Conservation (phyloP, 2,113 vertebrate genomes). For the Austrofundulus limnaeus region DNA sequence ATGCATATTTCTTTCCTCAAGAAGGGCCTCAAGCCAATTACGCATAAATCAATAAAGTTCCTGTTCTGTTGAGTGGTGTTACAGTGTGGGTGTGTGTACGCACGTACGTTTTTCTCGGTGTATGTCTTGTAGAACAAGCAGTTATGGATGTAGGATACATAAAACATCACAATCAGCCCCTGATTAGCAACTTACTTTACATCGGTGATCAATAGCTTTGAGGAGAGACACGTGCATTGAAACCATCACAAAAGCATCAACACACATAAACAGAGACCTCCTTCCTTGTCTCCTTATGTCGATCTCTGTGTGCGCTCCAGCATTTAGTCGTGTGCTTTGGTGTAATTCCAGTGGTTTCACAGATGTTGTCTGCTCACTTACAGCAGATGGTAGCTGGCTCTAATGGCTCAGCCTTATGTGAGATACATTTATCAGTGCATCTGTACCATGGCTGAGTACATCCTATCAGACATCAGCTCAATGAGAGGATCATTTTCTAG, state of each 20-base stretch:
- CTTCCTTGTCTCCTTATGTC: slow-evolving; percentile 48
- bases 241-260: slow-evolving; percentile 61
- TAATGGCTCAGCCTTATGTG: slow-evolving; percentile 65
- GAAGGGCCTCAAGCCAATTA: slow-evolving; percentile 79
- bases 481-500: slow-evolving; percentile 30
- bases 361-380: slow-evolving; percentile 70
- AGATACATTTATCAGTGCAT: slow-evolving; percentile 66
- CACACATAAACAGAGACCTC: slow-evolving; percentile 48
- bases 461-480: slow-evolving; percentile 37
- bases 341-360: slow-evolving; percentile 70
- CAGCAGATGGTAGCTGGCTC: slow-evolving; percentile 68
- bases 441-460: slow-evolving; percentile 52
- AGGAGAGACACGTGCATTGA: slow-evolving; percentile 83
- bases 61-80: slow-evolving; percentile 77
- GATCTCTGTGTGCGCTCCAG: slow-evolving; percentile 51
- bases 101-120: slow-evolving; percentile 78
- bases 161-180: slow-evolving; percentile 81
- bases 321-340: slow-evolving; percentile 65
- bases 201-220: slow-evolving; percentile 77
- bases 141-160: slow-evolving; percentile 85
- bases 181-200: slow-evolving; percentile 80
- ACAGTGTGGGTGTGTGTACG: slow-evolving; percentile 61
- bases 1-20: slow-evolving; percentile 89
- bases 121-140: slow-evolving; percentile 76
- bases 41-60: slow-evolving; percentile 78